phyloP scores from a whole-genome alignment of 1,140 invertebrate species.

The Cotesia glomerata region DNA sequence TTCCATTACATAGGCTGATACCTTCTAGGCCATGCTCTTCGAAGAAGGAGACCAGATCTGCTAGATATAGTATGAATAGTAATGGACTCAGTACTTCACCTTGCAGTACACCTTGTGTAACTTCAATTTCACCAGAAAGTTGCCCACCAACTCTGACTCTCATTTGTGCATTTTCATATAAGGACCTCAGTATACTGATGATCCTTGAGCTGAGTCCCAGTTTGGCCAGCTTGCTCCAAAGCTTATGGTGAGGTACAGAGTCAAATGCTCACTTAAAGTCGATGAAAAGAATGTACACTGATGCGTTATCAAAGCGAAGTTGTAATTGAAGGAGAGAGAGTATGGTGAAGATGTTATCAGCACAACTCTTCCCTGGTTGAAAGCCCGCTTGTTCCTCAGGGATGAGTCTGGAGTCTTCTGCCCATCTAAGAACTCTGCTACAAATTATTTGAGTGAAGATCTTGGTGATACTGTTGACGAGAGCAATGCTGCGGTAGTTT shows the following conservation, averaged over 20 bases:
- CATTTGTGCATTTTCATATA: not conserved
- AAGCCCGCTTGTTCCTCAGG: no score
- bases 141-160: not conserved
- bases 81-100: not conserved
- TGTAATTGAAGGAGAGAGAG: no score
- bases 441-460: not conserved
- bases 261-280: no score
- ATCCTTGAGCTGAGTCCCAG: not conserved
- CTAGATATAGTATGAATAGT: constrained; percentile 9
- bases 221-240: not conserved
- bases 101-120: not conserved
- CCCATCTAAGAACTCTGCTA: not conserved
- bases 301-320: no score
- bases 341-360: no score
- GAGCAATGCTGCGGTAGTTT: constrained; percentile 1
- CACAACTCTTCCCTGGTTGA: no score
- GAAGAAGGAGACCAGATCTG: not conserved
- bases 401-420: no score
- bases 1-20: not conserved
- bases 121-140: not conserved
- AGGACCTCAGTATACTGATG: not conserved
- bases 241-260: not conserved
- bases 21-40: not conserved
- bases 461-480: not conserved
- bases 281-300: no score